phyloP scores from a whole-genome alignment of 2,888 invertebrate species.

The Eupithecia insigniata region DNA sequence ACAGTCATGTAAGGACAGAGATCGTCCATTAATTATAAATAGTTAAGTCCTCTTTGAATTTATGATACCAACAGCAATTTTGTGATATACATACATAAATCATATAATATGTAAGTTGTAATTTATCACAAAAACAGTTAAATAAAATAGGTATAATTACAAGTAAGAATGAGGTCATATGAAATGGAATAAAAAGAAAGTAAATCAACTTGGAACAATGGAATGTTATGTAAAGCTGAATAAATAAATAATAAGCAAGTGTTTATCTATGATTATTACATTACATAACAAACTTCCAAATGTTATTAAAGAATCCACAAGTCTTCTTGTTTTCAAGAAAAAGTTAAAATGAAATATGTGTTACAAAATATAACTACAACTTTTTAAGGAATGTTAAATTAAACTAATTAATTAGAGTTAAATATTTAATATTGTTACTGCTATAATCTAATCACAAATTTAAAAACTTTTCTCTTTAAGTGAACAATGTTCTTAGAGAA shows the following conservation, averaged over 20 bases:
- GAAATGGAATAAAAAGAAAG: neutral
- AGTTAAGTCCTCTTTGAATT: neutral
- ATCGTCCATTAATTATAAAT: neutral
- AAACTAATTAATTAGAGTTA: too few relatives aligned
- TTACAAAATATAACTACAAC: too few relatives aligned
- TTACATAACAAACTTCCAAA: too few relatives aligned
- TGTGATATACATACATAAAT: neutral
- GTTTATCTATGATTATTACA: neutral
- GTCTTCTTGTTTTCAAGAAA: too few relatives aligned
- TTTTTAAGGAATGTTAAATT: too few relatives aligned
- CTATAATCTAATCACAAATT: too few relatives aligned
- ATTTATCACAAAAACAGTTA: neutral
- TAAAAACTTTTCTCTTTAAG: too few relatives aligned
- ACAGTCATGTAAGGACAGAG: neutral
- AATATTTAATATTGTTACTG: too few relatives aligned
- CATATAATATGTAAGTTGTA: neutral
- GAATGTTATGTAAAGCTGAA: neutral
- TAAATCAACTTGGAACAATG: constrained; percentile 3
- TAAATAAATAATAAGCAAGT: neutral
- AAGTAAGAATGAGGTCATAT: constrained; percentile 1
- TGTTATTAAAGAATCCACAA: too few relatives aligned
- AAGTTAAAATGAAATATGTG: too few relatives aligned
- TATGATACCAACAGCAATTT: neutral
- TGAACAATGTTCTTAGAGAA: too few relatives aligned
- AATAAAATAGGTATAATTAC: neutral